Conservation (phyloP, 2,797 vertebrate genomes). For the Tokudaia tokunoshimensis region DNA sequence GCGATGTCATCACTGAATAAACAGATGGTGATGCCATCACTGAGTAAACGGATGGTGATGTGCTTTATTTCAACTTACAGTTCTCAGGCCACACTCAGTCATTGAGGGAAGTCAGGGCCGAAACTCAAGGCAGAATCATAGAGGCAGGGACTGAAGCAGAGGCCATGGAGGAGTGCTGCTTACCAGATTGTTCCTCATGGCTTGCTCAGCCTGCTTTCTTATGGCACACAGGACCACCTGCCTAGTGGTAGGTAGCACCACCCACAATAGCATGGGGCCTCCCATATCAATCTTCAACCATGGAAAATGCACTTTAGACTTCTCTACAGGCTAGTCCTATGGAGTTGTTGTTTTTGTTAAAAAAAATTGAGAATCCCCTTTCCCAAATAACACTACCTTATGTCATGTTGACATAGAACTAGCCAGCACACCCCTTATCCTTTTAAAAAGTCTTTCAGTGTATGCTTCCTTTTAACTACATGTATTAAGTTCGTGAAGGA, state of each 20-base stretch:
- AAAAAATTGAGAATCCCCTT: not conserved
- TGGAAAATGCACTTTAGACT: not conserved
- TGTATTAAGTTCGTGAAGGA: not conserved
- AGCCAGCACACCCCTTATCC: not conserved
- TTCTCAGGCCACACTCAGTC: not conserved
- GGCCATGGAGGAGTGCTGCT: not conserved
- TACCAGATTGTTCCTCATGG: not conserved
- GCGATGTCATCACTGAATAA: not conserved
- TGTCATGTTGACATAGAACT: not conserved
- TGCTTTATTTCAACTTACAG: not conserved
- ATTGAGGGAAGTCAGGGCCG: not conserved
- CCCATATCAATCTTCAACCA: not conserved
- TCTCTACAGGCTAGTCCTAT: too few species aligned
- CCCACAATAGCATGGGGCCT: not conserved
- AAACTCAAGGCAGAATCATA: not conserved
- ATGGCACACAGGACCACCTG: not conserved
- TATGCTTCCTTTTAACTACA: not conserved
- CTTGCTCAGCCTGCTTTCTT: not conserved
- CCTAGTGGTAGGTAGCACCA: not conserved
- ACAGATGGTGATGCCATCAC: not conserved
- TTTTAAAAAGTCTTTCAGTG: constrained; percentile 4
- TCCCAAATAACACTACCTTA: not conserved
- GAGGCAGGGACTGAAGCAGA: not conserved
- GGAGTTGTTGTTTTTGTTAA: not conserved
- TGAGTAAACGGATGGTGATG: not conserved